A percentile compares a stretch with the other conserved stretches of the same genome.
These are phyloP conservation scores for human (Homo sapiens) DNA, from an alignment of 2,113 vertebrate species.

Conservation along the genomic window GRCh38 chr6:107176001-107176500, in stretches of 20 bases:
- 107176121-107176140: neutral
- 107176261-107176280: neutral
- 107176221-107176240: neutral
- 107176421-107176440: neutral
- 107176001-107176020: neutral
- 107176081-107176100: neutral
- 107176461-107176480: neutral
- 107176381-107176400: neutral
- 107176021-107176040: neutral
- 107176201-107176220: neutral
- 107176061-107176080: neutral
- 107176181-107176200: neutral
- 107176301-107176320: neutral
- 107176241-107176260: neutral
- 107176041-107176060: too few species aligned
- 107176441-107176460: neutral
- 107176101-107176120: neutral
- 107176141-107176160: neutral
- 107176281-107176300: neutral
- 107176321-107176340: neutral
- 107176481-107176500: neutral
- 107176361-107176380: constrained; percentile 36
- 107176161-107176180: neutral
- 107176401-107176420: neutral
- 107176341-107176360: neutral